These are phyloP conservation scores for Scartelaos histophorus DNA, from an alignment of 2,113 vertebrate species.

Conservation along the genomic window DNA sequence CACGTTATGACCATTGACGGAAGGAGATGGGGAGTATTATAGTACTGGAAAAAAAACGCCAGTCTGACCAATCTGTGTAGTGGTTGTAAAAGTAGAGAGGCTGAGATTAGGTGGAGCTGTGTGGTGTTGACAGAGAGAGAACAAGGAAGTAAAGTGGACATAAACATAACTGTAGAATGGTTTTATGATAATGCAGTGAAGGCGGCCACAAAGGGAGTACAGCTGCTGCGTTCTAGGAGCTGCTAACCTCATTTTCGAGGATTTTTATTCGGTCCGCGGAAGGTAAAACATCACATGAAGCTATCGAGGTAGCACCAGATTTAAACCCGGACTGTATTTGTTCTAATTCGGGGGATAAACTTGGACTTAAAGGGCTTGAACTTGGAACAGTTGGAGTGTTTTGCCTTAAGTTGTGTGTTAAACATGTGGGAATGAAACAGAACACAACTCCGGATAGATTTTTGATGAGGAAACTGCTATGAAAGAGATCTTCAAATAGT, in stretches of 20 bases:
- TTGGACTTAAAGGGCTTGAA: too few species aligned
- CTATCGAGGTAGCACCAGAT: background rate
- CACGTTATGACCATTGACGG: conserved; percentile 70
- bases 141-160: conserved; percentile 9
- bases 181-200: conserved; percentile 5
- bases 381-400: too few species aligned
- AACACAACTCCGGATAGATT: too few species aligned
- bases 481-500: too few species aligned
- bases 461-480: too few species aligned
- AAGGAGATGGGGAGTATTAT: conserved; percentile 66
- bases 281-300: background rate
- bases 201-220: background rate
- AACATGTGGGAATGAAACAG: too few species aligned
- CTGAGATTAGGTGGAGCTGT: conserved; percentile 27
- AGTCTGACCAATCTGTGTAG: conserved; percentile 52
- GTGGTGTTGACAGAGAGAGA: background rate
- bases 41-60: conserved; percentile 48
- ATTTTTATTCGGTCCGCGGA: background rate
- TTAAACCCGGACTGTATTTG: too few species aligned
- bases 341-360: too few species aligned
- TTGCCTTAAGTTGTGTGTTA: too few species aligned
- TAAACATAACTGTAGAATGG: background rate
- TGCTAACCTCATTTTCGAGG: background rate
- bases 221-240: background rate
- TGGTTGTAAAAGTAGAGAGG: conserved; percentile 40